A percentile compares a stretch with the other conserved stretches of the same genome.
Evolutionary conservation across 92 coral and sea anemone genomes (phyloP).

Genomic region (Paragorgia papillata): DNA sequence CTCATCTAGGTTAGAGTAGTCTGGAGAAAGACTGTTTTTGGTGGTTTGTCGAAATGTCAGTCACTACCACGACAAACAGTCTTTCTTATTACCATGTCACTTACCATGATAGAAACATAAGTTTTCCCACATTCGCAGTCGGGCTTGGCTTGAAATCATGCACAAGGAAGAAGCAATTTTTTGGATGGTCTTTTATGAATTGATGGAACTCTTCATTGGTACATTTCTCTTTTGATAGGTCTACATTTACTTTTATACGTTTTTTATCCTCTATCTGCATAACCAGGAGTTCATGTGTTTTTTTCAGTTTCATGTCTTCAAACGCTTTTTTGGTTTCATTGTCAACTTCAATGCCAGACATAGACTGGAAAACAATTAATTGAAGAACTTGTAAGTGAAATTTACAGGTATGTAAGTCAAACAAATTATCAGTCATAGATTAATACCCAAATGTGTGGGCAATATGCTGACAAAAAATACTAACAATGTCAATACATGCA

Average conservation of each 20-base stretch:
- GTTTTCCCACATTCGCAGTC: constrained; percentile 27
- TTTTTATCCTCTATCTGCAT: constrained; percentile 42
- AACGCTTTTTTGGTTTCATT: constrained; percentile 14
- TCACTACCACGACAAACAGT: too few species aligned
- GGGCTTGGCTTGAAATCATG: not conserved
- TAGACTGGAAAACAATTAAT: constrained; percentile 12
- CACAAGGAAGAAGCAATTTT: not conserved
- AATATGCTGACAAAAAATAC: too few species aligned
- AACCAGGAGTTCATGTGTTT: constrained; percentile 47
- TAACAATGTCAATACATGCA: too few species aligned
- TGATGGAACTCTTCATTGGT: constrained; percentile 6
- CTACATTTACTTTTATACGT: constrained; percentile 20
- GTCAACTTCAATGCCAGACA: constrained; percentile 63
- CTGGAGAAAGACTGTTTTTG: too few species aligned
- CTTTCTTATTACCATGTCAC: too few species aligned
- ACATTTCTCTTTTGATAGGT: constrained; percentile 10
- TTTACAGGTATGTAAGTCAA: too few species aligned
- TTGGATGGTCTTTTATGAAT: not conserved
- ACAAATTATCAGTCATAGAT: too few species aligned
- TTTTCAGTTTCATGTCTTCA: constrained; percentile 42
- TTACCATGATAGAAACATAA: constrained; percentile 61
- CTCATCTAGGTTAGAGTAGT: too few species aligned
- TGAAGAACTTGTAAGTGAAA: not conserved
- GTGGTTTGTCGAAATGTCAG: too few species aligned
- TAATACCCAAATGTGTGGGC: too few species aligned